Percentiles rank a stretch among this genome's conserved stretches.
Conservation (phyloP, 2,113 vertebrate genomes). For the Amia ocellicauda region DNA sequence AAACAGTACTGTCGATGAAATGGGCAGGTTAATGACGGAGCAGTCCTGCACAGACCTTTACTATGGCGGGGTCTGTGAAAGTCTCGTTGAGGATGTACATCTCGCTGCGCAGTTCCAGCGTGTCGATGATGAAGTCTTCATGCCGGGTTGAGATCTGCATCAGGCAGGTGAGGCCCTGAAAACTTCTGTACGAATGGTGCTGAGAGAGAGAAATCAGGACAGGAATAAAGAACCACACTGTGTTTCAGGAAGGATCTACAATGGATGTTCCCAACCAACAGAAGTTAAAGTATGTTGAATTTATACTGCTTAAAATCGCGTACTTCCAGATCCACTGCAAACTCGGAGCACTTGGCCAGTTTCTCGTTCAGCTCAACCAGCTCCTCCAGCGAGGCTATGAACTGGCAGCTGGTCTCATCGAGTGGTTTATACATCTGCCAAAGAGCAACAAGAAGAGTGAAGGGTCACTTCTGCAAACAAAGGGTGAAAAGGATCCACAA, state of each 20-base stretch:
- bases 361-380: constrained; percentile 87
- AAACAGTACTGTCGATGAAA: too few species aligned
- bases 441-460: neutral
- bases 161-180: constrained; percentile 87
- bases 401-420: constrained; percentile 72
- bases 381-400: constrained; percentile 77
- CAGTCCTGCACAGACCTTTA: constrained; percentile 76
- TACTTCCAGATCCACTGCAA: constrained; percentile 95
- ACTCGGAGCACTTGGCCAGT: constrained; percentile 75
- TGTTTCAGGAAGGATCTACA: too few species aligned
- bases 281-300: too few species aligned
- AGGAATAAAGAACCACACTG: neutral
- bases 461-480: neutral
- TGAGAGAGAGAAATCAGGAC: constrained; percentile 32
- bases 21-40: too few species aligned
- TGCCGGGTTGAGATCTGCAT: constrained; percentile 93
- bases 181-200: constrained; percentile 96
- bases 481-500: neutral
- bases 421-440: constrained; percentile 76
- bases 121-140: constrained; percentile 90
- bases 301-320: too few species aligned
- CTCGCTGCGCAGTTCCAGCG: constrained; percentile 83
- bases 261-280: neutral
- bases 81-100: constrained; percentile 90
- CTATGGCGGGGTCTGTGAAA: constrained; percentile 82